phyloP scores from a whole-genome alignment of 2,888 invertebrate species.

The Osmoderma eremita region DNA sequence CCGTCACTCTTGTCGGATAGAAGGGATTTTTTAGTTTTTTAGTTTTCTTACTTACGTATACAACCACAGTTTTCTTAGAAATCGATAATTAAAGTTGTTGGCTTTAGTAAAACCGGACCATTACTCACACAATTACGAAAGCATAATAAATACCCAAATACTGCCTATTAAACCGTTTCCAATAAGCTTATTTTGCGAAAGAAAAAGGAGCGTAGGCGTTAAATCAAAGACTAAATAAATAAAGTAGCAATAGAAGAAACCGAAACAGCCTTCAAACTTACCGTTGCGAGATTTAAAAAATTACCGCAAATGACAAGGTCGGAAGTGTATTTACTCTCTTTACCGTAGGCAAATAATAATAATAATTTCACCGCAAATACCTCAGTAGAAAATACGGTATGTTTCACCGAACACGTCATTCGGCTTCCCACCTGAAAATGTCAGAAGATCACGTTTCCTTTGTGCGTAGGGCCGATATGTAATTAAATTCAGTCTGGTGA shows the following conservation, averaged over 20 bases:
- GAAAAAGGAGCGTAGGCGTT: not conserved
- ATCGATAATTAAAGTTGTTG: too few relatives aligned
- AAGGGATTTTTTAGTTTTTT: too few relatives aligned
- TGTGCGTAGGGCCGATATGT: not conserved
- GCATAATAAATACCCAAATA: too few relatives aligned
- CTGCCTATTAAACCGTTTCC: too few relatives aligned
- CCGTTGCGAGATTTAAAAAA: slow-evolving; percentile 11
- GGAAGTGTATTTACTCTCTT: slow-evolving; percentile 25
- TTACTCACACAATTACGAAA: too few relatives aligned
- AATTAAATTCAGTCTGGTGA: not conserved
- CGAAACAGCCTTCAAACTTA: slow-evolving; percentile 17
- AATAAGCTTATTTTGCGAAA: not conserved
- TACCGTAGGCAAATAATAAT: slow-evolving; percentile 17
- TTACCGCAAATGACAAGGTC: slow-evolving; percentile 36
- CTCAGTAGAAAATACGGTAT: slow-evolving; percentile 26
- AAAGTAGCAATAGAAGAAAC: slow-evolving; percentile 18
- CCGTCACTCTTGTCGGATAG: too few relatives aligned
- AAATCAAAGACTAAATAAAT: slow-evolving; percentile 5
- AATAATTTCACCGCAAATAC: slow-evolving; percentile 18
- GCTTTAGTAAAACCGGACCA: too few relatives aligned
- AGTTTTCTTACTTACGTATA: too few relatives aligned
- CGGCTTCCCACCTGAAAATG: slow-evolving; percentile 11
- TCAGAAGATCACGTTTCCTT: slow-evolving; percentile 22
- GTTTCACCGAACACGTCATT: slow-evolving; percentile 3
- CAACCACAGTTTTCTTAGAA: too few relatives aligned